phyloP scores from a whole-genome alignment of 2,888 invertebrate species.

The Sialis fuliginosa region DNA sequence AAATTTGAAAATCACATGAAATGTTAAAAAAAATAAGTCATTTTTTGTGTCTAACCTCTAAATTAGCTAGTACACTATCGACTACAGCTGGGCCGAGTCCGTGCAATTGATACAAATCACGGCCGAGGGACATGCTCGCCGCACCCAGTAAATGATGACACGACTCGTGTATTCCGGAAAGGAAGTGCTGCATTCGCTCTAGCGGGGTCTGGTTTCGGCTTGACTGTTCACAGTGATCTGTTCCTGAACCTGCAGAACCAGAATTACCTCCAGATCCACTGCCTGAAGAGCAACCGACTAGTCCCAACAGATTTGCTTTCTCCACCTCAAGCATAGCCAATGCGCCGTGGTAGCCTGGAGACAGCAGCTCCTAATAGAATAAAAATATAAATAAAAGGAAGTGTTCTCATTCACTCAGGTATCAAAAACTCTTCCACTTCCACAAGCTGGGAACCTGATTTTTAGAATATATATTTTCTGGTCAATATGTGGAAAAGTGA shows the following conservation, averaged over 20 bases:
- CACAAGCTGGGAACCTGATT: no score
- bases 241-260: slow-evolving; percentile 11
- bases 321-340: slow-evolving; percentile 60
- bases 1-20: slow-evolving; percentile 10
- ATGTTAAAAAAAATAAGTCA: not conserved
- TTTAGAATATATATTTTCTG: no score
- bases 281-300: slow-evolving; percentile 23
- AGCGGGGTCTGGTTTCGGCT: slow-evolving; percentile 37
- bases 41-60: slow-evolving; percentile 29
- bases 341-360: slow-evolving; percentile 49
- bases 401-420: no score
- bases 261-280: slow-evolving; percentile 19
- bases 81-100: slow-evolving; percentile 58
- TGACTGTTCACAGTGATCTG: slow-evolving; percentile 12
- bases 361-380: slow-evolving; percentile 24
- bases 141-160: slow-evolving; percentile 67
- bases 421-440: no score
- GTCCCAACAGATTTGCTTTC: slow-evolving; percentile 54
- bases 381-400: slow-evolving; percentile 10
- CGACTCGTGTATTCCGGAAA: slow-evolving; percentile 61
- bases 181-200: slow-evolving; percentile 71
- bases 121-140: slow-evolving; percentile 60
- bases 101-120: slow-evolving; percentile 66
- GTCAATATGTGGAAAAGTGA: no score
- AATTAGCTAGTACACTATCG: slow-evolving; percentile 49